Percentiles rank a stretch among this genome's conserved stretches.
These are phyloP conservation scores for Peromyscus polionotus DNA, from an alignment of 2,113 vertebrate genomes.

Conservation along the genomic window DNA sequence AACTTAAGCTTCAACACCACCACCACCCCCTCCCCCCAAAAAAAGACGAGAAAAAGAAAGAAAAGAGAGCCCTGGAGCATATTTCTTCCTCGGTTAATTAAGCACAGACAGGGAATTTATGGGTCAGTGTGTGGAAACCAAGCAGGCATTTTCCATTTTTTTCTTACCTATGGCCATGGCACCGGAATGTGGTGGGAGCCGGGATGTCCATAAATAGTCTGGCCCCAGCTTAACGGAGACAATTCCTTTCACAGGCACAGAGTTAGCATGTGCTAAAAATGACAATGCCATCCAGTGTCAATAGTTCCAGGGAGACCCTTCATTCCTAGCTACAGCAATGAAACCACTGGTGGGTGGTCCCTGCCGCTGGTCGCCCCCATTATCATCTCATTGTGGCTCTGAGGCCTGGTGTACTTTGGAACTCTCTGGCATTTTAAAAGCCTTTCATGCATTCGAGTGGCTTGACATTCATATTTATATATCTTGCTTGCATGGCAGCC, in stretches of 20 bases:
- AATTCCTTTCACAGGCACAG: slow-evolving; percentile 84
- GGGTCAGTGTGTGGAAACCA: slow-evolving; percentile 85
- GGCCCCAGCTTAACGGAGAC: slow-evolving; percentile 86
- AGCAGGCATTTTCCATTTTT: slow-evolving; percentile 82
- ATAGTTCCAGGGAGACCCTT: slow-evolving; percentile 87
- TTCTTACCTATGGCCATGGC: slow-evolving; percentile 84
- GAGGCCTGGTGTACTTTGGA: slow-evolving; percentile 84
- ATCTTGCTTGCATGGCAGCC: slow-evolving; percentile 82
- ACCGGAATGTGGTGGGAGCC: slow-evolving; percentile 81
- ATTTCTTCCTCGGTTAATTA: slow-evolving; percentile 83
- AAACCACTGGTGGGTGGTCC: slow-evolving; percentile 89
- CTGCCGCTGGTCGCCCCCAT: slow-evolving; percentile 84
- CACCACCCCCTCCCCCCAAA: not conserved
- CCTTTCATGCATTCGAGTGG: slow-evolving; percentile 83
- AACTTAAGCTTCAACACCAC: not conserved
- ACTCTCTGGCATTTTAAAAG: slow-evolving; percentile 85
- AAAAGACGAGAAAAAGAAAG: not conserved
- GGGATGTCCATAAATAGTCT: slow-evolving; percentile 88
- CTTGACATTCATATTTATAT: slow-evolving; percentile 90
- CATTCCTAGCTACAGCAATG: slow-evolving; percentile 87
- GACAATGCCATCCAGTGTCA: slow-evolving; percentile 88
- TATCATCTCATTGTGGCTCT: slow-evolving; percentile 88
- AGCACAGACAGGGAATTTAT: slow-evolving; percentile 83
- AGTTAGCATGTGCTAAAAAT: slow-evolving; percentile 88
- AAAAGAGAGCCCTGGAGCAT: slow-evolving; percentile 46